Evolutionary conservation across 2,113 vertebrate species (phyloP), one percentile per base, ranked within the genome.

Genomic region (Scomber japonicus): DNA sequence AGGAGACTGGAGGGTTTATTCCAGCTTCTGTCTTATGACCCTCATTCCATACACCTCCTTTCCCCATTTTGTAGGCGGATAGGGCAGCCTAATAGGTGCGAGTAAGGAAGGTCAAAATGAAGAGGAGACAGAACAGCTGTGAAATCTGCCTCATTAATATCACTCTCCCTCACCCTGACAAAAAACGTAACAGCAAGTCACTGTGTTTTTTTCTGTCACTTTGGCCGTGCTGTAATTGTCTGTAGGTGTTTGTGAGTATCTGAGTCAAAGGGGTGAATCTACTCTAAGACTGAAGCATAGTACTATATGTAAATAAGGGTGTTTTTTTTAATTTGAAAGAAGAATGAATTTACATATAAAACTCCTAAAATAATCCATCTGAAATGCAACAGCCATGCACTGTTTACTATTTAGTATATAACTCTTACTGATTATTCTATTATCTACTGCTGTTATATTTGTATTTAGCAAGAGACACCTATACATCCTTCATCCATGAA

Each of bases 81-180:
- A 14, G 59, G 51, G 66, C 46, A n/a, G 78, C 80, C 63, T 88
- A 88, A 92, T 91, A 82, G 88, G 83, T 83, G 75, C 12, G 9
- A 85, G 85, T 89, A 81, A 71, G 74, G 76, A 70, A 86, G 91
- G 91, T 88, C 82, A 86, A 75, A 63, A 81, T 57, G 63, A 81
- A 71, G 65, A 81, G 55, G 67, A 78, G 75, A 84, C 45, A 40
- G 57, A 89, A 66, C 85, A 87, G 86, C 69, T 82, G 79, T 49
- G 81, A 78, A 81, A 86, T 80, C 50, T 75, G 61, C 67, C 85
- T 90, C 80, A 83, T 88, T 91, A 89, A 89, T 91, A 87, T 86
- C 71, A 79, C 76, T 73, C 75, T 78, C 45, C 56, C 68, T 80
- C 77, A 87, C 30, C 31, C 57, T 74, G 62, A 85, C 68, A 80